These are phyloP conservation scores for Rhinogobio ventralis DNA, from an alignment of 2,797 vertebrate species.

Conservation along the genomic window DNA sequence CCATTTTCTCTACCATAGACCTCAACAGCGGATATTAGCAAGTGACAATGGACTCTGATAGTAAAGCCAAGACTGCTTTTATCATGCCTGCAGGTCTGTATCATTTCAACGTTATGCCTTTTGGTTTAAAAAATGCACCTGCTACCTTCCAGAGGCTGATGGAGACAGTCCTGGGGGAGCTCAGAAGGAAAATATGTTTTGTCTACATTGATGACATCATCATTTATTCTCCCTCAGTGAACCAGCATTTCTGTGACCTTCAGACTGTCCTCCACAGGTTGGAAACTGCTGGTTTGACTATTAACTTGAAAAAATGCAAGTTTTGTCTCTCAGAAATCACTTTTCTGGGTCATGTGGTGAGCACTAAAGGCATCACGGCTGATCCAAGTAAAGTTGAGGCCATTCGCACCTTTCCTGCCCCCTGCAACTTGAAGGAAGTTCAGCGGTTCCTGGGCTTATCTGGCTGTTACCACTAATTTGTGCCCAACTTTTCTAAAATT, in stretches of 20 bases:
- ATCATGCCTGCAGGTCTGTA: neutral
- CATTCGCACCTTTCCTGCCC: neutral
- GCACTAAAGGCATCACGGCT: neutral
- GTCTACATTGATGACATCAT: no score
- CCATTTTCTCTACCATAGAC: neutral
- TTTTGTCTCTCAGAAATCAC: neutral
- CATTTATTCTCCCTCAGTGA: neutral
- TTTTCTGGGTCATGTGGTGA: neutral
- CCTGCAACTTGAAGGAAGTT: neutral
- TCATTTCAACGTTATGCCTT: neutral
- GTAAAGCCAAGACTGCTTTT: neutral
- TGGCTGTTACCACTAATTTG: neutral
- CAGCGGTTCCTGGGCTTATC: neutral
- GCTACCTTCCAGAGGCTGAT: no score
- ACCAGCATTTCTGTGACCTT: neutral
- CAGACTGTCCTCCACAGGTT: neutral
- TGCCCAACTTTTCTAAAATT: neutral
- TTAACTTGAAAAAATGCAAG: neutral
- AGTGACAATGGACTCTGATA: neutral
- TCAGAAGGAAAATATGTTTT: no score
- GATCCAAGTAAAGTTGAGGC: neutral
- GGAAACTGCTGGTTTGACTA: neutral
- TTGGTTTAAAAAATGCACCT: no score
- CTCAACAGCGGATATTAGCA: neutral
- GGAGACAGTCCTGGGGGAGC: no score